Conservation (phyloP, 2,797 vertebrate genomes). For the Acanthiza pusilla region DNA sequence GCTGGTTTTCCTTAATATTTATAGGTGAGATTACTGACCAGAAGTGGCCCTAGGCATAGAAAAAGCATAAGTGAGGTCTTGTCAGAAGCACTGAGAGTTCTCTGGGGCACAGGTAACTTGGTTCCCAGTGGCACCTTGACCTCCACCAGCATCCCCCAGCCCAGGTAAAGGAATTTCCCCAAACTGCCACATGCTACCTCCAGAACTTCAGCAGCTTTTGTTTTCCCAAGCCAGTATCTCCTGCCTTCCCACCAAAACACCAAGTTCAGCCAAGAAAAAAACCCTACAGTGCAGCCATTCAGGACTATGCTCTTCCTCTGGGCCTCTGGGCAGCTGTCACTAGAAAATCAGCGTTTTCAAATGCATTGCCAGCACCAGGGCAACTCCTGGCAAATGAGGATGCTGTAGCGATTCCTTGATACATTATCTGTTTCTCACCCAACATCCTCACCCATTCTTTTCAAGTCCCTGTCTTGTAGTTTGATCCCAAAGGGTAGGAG, state of each 20-base stretch:
- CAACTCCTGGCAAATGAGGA: accelerated
- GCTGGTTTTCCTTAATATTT: neutral
- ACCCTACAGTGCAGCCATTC: accelerated
- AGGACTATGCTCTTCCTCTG: neutral
- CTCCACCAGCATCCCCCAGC: neutral
- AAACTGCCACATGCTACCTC: neutral
- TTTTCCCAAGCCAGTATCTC: neutral
- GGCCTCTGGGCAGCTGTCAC: neutral
- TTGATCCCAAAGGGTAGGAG: neutral
- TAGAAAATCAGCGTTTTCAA: neutral
- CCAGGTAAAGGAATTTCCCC: neutral
- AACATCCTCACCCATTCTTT: neutral
- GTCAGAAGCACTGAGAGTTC: neutral
- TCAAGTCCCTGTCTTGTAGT: neutral
- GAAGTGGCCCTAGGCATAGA: neutral
- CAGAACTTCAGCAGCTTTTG: neutral
- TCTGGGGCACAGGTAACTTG: neutral
- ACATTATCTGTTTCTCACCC: neutral
- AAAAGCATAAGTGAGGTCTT: neutral
- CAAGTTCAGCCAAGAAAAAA: neutral
- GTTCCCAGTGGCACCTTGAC: neutral
- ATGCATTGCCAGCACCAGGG: neutral
- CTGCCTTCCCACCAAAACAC: neutral
- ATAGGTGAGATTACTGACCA: neutral
- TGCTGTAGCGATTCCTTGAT: neutral